Conservation (phyloP, 1,140 invertebrate genomes). For the Batillaria attramentaria region DNA sequence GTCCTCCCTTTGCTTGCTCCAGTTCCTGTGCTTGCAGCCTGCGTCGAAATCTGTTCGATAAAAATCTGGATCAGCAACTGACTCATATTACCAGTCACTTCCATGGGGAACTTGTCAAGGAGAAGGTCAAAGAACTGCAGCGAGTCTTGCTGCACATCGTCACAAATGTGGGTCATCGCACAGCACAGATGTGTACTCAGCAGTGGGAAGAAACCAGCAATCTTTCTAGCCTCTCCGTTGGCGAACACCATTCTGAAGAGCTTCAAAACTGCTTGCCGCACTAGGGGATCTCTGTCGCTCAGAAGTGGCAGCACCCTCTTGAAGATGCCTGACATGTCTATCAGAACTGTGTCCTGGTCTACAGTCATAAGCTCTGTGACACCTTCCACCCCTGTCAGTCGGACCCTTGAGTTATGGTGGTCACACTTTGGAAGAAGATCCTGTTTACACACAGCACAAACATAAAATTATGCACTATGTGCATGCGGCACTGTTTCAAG, state of each 20-base stretch:
- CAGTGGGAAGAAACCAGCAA: not conserved
- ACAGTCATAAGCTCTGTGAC: not conserved
- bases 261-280: constrained; percentile 3
- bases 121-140: not conserved
- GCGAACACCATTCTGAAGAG: not conserved
- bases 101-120: not conserved
- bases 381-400: not conserved
- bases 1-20: not conserved
- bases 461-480: too few relatives aligned
- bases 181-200: constrained; percentile 4
- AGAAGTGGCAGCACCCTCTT: not conserved
- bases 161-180: constrained; percentile 11
- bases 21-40: not conserved
- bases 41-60: not conserved
- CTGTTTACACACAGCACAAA: too few relatives aligned
- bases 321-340: not conserved
- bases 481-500: not conserved
- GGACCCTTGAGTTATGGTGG: not conserved
- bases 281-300: constrained; percentile 1
- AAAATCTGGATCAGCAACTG: not conserved
- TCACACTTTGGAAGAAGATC: not conserved
- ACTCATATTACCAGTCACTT: constrained; percentile 1
- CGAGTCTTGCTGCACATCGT: constrained; percentile 10
- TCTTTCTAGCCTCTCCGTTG: not conserved
- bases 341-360: not conserved